A percentile compares a stretch with the other conserved stretches of the same genome.
phyloP scores from a whole-genome alignment of 2,797 vertebrate genomes.

The Australoheros facetus region DNA sequence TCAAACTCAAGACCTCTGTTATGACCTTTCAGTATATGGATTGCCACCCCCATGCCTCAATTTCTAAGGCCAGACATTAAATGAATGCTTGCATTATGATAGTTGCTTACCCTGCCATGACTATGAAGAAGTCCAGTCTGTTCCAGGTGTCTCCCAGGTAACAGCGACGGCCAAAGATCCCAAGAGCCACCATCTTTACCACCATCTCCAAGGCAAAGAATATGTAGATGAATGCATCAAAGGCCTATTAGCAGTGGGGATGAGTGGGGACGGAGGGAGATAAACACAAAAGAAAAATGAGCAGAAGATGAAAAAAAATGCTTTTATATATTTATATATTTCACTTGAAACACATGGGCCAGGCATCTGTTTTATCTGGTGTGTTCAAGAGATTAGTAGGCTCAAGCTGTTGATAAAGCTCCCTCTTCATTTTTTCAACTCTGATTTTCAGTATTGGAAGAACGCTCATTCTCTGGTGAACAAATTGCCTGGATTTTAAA shows the following conservation, averaged over 20 bases:
- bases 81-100: background rate
- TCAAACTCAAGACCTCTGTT: no score
- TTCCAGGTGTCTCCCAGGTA: slow-evolving; percentile 99
- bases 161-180: slow-evolving; percentile 95
- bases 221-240: slow-evolving; percentile 98
- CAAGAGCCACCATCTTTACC: slow-evolving; percentile 97
- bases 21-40: background rate
- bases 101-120: slow-evolving; percentile 91
- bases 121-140: slow-evolving; percentile 97
- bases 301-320: background rate
- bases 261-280: background rate
- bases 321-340: background rate
- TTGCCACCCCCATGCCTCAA: background rate
- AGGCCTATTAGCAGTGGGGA: slow-evolving; percentile 80
- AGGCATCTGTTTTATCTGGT: background rate
- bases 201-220: slow-evolving; percentile 99
- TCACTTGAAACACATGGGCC: background rate
- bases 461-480: background rate
- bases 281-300: background rate
- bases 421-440: background rate
- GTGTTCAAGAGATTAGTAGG: slow-evolving; percentile 7
- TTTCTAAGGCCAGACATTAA: background rate
- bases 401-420: slow-evolving; percentile 23
- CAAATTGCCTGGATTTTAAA: background rate
- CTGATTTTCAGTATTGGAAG: background rate